Base-by-base conservation (phyloP, 2,797 vertebrate genomes). In the Pagetopsis macropterus region DNA sequence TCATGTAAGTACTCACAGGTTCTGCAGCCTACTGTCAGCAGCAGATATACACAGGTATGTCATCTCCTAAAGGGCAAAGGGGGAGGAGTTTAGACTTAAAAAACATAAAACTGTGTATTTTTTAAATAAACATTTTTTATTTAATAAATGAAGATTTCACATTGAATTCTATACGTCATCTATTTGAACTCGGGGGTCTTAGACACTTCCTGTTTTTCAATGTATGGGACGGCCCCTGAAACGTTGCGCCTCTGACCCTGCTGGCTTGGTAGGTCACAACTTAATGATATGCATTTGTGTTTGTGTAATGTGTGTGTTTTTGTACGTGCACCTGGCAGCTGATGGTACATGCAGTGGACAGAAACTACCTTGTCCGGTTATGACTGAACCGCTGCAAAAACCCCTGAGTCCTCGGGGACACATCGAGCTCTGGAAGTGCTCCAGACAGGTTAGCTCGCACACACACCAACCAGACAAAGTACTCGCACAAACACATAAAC, bases 11-110 rank as follows among this genome's bases (percentile, higher is more conserved):
- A 96, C 97, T 98, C 93, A 98, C 97, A 98, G 88, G 90, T 98
- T 96, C 90, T 98, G 97, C 1, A 37, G 33, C 33, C 33, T 37
- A 9, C 96, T 96, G 92, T 98, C 96, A 44, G 97, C 95, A 69
- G 97, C 97, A 62, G 95, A 94, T 89, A 98, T 97, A 75, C 97
- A 98, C 64, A 98, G 95, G 88, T 98, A 98, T 67, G 96, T 97
- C 92, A 97, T 87, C 84, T 96, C 96, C 97, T 98, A 76, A 41
- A 84, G 45, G 83, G 27, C 0, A 82, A 66, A 14, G 74, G 81
- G 44, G 27, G 19, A 21, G 15, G 1, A 23, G n/a, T 62, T 80
- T 50, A 52, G 44, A 57, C 16, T 64, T 11, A 12, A 31, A 21
- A 5, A 27, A 19, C 13, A 46, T 11, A 1, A 13, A 2, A 40